phyloP scores from a whole-genome alignment of 2,797 vertebrate genomes.

The Sebastes alutus region DNA sequence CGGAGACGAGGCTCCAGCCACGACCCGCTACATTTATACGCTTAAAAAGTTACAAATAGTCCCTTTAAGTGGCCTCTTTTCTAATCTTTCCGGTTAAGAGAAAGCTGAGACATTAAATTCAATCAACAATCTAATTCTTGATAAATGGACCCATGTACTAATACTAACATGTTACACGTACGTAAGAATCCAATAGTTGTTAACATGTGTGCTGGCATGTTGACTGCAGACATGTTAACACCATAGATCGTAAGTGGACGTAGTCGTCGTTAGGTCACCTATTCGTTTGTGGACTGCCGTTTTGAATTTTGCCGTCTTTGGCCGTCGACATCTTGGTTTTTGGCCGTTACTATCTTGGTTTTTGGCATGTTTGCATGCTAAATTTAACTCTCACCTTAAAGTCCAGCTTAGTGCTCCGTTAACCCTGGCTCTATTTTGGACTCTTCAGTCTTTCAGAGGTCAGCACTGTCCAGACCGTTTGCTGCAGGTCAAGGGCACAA shows the following conservation, averaged over 20 bases:
- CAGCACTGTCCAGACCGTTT: neutral
- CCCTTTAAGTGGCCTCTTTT: neutral
- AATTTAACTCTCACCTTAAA: neutral
- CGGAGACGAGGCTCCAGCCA: no score
- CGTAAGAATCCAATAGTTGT: neutral
- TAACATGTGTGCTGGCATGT: neutral
- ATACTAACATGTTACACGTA: no score
- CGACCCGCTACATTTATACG: no score
- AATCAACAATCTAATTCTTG: neutral
- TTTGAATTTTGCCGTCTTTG: no score
- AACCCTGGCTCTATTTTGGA: neutral
- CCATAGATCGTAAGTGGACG: no score
- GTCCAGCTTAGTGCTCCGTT: neutral
- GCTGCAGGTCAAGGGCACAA: neutral
- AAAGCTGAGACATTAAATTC: neutral
- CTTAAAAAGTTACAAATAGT: no score
- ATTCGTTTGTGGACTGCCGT: no score
- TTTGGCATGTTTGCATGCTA: neutral
- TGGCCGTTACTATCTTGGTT: no score
- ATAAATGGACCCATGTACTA: neutral
- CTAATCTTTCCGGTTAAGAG: neutral
- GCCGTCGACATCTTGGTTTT: no score
- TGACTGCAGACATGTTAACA: no score
- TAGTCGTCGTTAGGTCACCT: no score
- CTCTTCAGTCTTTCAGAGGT: neutral